A percentile compares a stretch with the other conserved stretches of the same genome.
phyloP scores from a whole-genome alignment of 2,888 invertebrate genomes.

The Norana najaformis region DNA sequence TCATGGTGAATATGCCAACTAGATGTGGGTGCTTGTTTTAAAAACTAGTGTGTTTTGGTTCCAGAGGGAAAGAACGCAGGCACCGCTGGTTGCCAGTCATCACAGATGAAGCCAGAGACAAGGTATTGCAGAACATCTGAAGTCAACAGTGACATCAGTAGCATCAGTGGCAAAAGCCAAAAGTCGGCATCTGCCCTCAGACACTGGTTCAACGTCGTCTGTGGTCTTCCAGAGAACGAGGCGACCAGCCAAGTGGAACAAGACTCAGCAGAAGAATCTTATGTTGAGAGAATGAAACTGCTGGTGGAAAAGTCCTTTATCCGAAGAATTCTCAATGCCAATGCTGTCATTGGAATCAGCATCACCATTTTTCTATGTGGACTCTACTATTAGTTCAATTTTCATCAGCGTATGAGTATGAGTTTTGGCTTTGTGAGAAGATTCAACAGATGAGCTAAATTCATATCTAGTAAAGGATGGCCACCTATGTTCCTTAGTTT shows the following conservation, averaged over 20 bases:
- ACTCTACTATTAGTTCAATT: slow-evolving; percentile 33
- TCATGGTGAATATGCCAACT: too few species aligned
- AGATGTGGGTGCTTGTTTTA: not conserved
- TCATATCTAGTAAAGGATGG: too few species aligned
- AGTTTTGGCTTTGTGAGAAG: not conserved
- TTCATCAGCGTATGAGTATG: not conserved
- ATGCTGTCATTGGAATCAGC: slow-evolving; percentile 37
- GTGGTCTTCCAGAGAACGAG: slow-evolving; percentile 28
- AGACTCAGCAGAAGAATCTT: slow-evolving; percentile 25
- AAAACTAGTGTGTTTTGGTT: not conserved
- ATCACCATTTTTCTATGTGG: slow-evolving; percentile 37
- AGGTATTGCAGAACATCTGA: not conserved
- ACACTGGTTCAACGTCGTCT: slow-evolving; percentile 27
- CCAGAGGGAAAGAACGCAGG: not conserved
- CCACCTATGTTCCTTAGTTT: too few species aligned
- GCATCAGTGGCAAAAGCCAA: not conserved
- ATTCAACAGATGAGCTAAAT: too few species aligned
- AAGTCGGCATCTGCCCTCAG: not conserved
- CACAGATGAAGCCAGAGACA: not conserved
- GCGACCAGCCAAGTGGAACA: not conserved
- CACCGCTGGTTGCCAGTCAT: not conserved
- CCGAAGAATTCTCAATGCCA: slow-evolving; percentile 37
- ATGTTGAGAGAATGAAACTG: not conserved
- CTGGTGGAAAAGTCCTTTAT: slow-evolving; percentile 33
- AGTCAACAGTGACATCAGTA: not conserved